Evolutionary conservation across 2,113 vertebrate genomes (phyloP), one percentile per base, ranked within the genome.

Genomic region (Rhynchomys soricoides): DNA sequence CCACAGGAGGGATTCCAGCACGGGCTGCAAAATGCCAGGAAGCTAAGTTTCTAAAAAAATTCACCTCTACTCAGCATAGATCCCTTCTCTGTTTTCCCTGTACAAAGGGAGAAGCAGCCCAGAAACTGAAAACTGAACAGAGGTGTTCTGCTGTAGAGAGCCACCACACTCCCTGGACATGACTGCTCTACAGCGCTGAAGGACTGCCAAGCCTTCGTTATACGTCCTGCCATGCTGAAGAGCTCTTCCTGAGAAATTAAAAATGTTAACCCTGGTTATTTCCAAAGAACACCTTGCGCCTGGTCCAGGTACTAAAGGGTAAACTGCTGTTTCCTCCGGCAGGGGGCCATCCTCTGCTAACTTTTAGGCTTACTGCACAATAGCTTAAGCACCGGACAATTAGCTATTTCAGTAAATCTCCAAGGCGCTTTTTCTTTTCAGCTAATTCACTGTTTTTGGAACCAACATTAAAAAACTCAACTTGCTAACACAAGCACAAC

Each of bases 161-260:
- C 48, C 50, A 88, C 81, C 52, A 86, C 21, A 86, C 66, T 83
- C 66, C 89, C 1, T 5, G 2, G 59, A 31, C 12, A 96, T 94
- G n/a, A 62, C 86, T 81, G 90, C 79, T 92, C 88, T 37, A 12
- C 45, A 89, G 82, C 4, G n/a, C 43, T 74, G 87, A 86, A 96
- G 86, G 86, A 94, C 94, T 57, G 95, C 74, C 78, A 83, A 57
- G 86, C 21, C 40, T 64, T 66, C 70, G 7, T 3, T 73, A 29
- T 31, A 40, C 74, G 29, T 90, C 55, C 62, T 89, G 81, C 68
- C 62, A 96, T 34, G 43, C 68, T 97, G 88, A 77, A 95, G 73
- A 98, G 91, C 50, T 94, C 96, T 92, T 95, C 86, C 94, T 96
- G 96, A 96, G 90, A 97, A 98, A 97, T 96, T 48, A 78, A 91